Percentiles rank a stretch among this genome's conserved stretches.
Evolutionary conservation across 2,797 vertebrate species (phyloP).

Genomic region (Cuniculus paca): DNA sequence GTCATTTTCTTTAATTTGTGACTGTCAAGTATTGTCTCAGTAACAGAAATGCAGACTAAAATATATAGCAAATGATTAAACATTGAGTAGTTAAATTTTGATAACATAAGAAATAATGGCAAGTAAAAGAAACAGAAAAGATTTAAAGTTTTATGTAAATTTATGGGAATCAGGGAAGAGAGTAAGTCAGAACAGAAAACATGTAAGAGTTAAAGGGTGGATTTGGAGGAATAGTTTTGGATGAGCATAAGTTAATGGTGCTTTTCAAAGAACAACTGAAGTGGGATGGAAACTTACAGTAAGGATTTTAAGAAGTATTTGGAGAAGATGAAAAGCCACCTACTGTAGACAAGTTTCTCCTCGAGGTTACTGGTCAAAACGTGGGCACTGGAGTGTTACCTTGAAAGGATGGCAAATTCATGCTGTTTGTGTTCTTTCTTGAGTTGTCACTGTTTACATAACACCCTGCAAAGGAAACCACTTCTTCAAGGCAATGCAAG

Average conservation of each 20-base stretch:
- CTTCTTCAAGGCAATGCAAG: constrained; percentile 33
- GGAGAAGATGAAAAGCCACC: neutral
- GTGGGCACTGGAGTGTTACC: neutral
- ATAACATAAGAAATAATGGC: neutral
- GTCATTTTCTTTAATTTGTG: neutral
- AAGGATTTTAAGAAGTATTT: neutral
- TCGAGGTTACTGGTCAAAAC: neutral
- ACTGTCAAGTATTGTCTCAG: neutral
- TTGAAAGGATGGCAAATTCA: neutral
- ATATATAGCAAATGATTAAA: neutral
- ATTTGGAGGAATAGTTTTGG: neutral
- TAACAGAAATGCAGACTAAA: neutral
- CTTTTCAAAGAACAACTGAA: neutral
- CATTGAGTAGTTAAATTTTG: neutral
- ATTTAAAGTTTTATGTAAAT: neutral
- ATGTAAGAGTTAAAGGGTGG: neutral
- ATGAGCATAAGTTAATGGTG: neutral
- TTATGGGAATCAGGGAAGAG: neutral
- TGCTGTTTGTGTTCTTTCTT: neutral
- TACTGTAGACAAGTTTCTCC: neutral
- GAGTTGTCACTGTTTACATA: neutral
- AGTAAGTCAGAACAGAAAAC: neutral
- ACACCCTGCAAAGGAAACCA: constrained; percentile 17
- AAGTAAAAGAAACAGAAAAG: neutral
- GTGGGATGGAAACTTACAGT: neutral